Evolutionary conservation across 2,888 invertebrate genomes (phyloP), one percentile per base, ranked within the genome.

Genomic region (Masnerella sp.): DNA sequence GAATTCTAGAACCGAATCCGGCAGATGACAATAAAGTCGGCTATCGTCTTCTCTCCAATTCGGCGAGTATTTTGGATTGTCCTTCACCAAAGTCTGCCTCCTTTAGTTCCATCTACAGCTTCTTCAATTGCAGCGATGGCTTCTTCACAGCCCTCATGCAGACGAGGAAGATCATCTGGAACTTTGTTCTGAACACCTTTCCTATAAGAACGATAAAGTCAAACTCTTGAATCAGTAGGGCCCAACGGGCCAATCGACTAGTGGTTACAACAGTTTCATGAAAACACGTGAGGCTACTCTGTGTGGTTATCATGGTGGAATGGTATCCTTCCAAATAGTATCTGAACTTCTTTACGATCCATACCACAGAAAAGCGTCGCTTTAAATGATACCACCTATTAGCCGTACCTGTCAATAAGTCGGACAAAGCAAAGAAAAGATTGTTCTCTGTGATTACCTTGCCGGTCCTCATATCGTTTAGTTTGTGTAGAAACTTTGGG

Each of bases 281-380:
- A 0, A 80, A 45, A 81, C 78, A 82, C 0, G 47, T 18, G 0
- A 81, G 54, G 15, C 75, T 77, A 12, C 64, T 43, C n/a, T 81
- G 80, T 25, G 5, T n/a, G n/a, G n/a, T n/a, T n/a, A n/a, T n/a
- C n/a, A n/a, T n/a, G n/a, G n/a, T n/a, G n/a, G n/a, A n/a, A n/a
- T 79, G 7, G 77, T 62, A 7, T 78, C 77, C 8, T 52, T 49
- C 38, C 14, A 38, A 14, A 9, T 38, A 38, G 15, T 14, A 11
- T 2, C 38, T 3, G 38, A 15, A 38, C 9, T 38, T 38, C 38
- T n/a, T 32, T 5, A 32, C n/a, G 7, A 32, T 67, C 77, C 77
- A 79, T 0, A 80, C 8, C 0, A 81, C 73, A 0, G 79, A 78
- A 0, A 80, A 68, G 1, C 8, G n/a, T 15, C 18, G 5, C 8